A percentile compares a stretch with the other conserved stretches of the same genome.
Conservation (phyloP, 2,113 vertebrate genomes). For the Sciurus niger region DNA sequence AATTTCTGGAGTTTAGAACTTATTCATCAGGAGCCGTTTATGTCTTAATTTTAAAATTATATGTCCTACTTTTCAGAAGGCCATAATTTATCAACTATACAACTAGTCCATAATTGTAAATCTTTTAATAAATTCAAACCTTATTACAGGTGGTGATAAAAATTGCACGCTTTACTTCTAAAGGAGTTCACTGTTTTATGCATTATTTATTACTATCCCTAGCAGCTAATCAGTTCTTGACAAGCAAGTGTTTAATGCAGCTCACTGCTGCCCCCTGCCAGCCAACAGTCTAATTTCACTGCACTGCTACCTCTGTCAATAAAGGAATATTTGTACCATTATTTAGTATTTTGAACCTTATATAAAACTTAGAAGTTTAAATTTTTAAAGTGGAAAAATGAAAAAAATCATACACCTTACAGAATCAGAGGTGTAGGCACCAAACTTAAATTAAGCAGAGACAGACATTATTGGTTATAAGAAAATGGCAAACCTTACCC, state of each 20-base stretch:
- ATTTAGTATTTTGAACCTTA: slow-evolving; percentile 38
- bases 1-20: slow-evolving; percentile 16
- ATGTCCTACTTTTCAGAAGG: background rate
- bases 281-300: background rate
- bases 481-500: background rate
- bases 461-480: background rate
- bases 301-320: background rate
- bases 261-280: slow-evolving; percentile 59
- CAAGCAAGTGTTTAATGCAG: background rate
- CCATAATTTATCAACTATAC: background rate
- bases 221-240: background rate
- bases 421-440: background rate
- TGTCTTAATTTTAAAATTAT: background rate
- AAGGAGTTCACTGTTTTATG: background rate
- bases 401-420: background rate
- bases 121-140: slow-evolving; percentile 41
- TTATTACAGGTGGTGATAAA: background rate
- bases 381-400: background rate
- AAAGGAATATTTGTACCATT: background rate
- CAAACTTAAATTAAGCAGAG: slow-evolving; percentile 21
- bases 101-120: background rate
- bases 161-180: slow-evolving; percentile 35
- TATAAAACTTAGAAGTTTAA: background rate
- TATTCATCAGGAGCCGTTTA: background rate
- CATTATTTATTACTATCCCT: background rate